A percentile compares a stretch with the other conserved stretches of the same genome.
phyloP scores from a whole-genome alignment of 2,113 vertebrate genomes.

The Rallus limicola region DNA sequence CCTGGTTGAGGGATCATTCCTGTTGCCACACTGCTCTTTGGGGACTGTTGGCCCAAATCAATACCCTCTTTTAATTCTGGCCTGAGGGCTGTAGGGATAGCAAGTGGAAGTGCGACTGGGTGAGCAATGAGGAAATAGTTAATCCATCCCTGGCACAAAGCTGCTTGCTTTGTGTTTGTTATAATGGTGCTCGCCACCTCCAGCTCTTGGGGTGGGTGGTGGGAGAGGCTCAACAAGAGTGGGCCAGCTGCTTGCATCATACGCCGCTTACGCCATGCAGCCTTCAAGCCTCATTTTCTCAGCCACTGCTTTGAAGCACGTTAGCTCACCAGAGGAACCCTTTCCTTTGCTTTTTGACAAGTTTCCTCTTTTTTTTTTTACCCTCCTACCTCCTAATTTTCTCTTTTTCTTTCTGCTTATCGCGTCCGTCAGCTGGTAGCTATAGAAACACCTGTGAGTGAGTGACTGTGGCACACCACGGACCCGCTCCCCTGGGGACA shows the following conservation, averaged over 20 bases:
- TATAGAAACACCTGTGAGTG: constrained; percentile 43
- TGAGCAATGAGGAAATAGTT: constrained; percentile 14
- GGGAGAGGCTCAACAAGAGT: not conserved
- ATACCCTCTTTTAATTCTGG: not conserved
- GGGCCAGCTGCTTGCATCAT: constrained; percentile 23
- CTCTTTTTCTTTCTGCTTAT: not conserved
- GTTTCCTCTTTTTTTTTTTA: not conserved
- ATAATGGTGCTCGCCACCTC: not conserved
- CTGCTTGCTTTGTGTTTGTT: not conserved
- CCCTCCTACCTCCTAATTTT: not conserved
- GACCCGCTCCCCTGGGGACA: not conserved
- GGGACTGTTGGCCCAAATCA: not conserved
- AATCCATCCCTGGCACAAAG: constrained; percentile 4
- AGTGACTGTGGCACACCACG: not conserved
- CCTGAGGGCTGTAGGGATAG: not conserved
- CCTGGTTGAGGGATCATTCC: not conserved
- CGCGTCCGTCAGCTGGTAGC: constrained; percentile 41
- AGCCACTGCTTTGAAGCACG: constrained; percentile 7
- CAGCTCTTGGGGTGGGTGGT: not conserved
- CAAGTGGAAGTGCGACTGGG: not conserved
- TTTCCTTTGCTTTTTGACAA: not conserved
- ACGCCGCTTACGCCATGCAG: not conserved
- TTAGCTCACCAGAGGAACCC: constrained; percentile 15
- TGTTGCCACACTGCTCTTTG: accelerated
- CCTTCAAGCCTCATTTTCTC: constrained; percentile 19